Evolutionary conservation across 1,140 invertebrate species (phyloP).

Genomic region (Camponotus pennsylvanicus): DNA sequence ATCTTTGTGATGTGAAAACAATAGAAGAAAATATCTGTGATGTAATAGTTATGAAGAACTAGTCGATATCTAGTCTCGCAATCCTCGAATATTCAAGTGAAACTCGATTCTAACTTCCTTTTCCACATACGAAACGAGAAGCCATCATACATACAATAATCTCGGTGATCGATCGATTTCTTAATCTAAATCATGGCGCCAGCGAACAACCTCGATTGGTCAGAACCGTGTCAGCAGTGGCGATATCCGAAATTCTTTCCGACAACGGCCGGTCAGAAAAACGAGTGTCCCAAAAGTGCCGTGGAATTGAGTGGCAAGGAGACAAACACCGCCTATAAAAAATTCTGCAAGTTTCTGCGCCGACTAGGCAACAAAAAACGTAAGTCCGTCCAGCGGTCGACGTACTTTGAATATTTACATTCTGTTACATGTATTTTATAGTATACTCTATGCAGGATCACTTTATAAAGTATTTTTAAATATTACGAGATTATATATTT

Average conservation of each 20-base stretch:
- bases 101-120: neutral
- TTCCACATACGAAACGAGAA: neutral
- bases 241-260: slow-evolving; percentile 81
- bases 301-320: slow-evolving; percentile 79
- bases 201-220: slow-evolving; percentile 81
- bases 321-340: slow-evolving; percentile 81
- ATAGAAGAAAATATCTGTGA: slow-evolving; percentile 6
- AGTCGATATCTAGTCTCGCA: neutral
- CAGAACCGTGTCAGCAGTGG: slow-evolving; percentile 83
- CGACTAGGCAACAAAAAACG: slow-evolving; percentile 81
- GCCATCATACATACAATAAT: neutral
- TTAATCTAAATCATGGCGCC: slow-evolving; percentile 78
- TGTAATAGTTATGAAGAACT: neutral
- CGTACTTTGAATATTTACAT: neutral
- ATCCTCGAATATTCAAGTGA: neutral
- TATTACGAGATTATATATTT: neutral
- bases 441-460: neutral
- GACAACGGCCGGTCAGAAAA: slow-evolving; percentile 62
- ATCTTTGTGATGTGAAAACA: neutral
- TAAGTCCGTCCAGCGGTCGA: slow-evolving; percentile 74
- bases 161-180: neutral
- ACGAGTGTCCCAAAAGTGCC: slow-evolving; percentile 76
- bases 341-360: slow-evolving; percentile 83
- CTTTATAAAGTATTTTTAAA: neutral
- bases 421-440: neutral